Conservation (phyloP, 2,888 invertebrate species). For the Heliconius charithonia region DNA sequence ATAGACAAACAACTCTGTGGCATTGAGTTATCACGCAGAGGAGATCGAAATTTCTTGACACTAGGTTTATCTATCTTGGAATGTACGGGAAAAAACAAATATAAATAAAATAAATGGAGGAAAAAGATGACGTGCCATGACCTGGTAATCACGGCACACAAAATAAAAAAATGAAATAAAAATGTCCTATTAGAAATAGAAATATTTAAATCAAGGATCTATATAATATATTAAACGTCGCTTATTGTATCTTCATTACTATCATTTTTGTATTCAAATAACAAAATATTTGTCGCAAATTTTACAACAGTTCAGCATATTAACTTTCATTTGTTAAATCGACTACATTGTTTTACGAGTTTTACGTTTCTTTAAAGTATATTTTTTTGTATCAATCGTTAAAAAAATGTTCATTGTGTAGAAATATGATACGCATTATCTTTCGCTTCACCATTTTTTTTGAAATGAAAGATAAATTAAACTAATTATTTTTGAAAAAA, state of each 20-base stretch:
- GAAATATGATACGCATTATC: not conserved
- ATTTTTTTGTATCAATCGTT: not conserved
- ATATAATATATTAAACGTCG: no score
- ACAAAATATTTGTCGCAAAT: not conserved
- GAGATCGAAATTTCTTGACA: no score
- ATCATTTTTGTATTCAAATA: not conserved
- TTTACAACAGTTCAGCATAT: not conserved
- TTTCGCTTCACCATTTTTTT: not conserved
- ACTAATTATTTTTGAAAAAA: no score
- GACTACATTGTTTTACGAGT: not conserved
- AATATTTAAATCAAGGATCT: no score
- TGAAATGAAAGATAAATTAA: not conserved
- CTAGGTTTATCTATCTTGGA: no score
- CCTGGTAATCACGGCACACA: no score
- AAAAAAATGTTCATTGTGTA: not conserved
- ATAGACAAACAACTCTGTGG: not conserved
- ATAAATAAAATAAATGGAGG: no score
- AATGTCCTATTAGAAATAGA: no score
- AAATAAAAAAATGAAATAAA: no score
- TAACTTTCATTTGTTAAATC: not conserved
- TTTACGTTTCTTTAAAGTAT: not conserved
- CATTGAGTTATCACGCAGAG: no score
- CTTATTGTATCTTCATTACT: not conserved
- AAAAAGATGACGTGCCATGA: no score
- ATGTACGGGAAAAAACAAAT: no score